Percentiles rank a stretch among this genome's conserved stretches.
Evolutionary conservation across 2,797 vertebrate species (phyloP).

Genomic region (Spheniscus humboldti): DNA sequence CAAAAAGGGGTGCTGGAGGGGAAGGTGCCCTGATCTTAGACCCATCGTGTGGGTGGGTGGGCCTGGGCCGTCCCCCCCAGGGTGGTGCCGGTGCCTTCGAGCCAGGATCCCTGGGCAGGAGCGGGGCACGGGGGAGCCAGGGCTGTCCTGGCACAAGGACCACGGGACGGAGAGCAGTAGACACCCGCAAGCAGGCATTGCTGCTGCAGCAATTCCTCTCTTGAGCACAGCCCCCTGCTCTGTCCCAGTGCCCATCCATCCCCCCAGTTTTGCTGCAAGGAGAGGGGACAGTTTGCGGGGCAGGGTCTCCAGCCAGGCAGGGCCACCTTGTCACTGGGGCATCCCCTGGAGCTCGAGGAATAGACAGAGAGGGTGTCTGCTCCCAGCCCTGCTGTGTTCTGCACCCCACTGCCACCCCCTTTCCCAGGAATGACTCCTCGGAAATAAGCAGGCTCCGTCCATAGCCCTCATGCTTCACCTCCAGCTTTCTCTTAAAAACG

Average conservation of each 20-base stretch:
- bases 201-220: not conserved
- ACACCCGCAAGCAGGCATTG: not conserved
- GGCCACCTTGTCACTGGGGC: not conserved
- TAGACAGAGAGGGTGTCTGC: not conserved
- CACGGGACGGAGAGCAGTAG: not conserved
- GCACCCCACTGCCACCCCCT: not conserved
- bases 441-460: not conserved
- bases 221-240: not conserved
- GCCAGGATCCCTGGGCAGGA: not conserved
- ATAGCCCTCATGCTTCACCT: not conserved
- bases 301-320: not conserved
- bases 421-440: not conserved
- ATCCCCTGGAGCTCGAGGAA: not conserved
- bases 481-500: not conserved
- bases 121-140: not conserved
- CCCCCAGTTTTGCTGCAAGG: not conserved
- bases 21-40: not conserved
- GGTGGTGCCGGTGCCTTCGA: not conserved
- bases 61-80: not conserved
- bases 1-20: not conserved
- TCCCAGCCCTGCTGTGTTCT: not conserved
- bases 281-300: not conserved
- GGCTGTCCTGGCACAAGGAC: rapidly evolving
- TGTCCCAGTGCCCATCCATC: not conserved
- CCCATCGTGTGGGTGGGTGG: not conserved